Evolutionary conservation across 2,888 invertebrate genomes (phyloP).

Genomic region (Lottia scabra): DNA sequence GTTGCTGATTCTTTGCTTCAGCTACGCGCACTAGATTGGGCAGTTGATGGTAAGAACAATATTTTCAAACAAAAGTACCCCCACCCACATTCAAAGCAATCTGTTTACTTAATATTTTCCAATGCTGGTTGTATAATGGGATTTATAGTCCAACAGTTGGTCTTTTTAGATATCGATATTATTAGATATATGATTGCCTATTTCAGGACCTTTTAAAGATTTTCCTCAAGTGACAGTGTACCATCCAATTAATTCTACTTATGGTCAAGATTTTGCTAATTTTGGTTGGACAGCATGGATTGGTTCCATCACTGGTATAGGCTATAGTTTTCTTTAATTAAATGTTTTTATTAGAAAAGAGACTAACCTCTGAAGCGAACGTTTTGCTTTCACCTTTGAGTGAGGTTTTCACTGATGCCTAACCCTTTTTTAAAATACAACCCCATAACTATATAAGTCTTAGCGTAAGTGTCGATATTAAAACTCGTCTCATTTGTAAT

Average conservation of each 20-base stretch:
- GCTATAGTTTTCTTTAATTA: no score
- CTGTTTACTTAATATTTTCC: no score
- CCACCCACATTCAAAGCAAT: no score
- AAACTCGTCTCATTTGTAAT: not conserved
- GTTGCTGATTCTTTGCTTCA: conserved; percentile 43
- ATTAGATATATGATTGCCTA: not conserved
- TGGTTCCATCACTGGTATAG: conserved; percentile 52
- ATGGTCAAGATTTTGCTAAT: conserved; percentile 50
- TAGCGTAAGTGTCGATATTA: no score
- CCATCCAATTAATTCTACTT: conserved; percentile 33
- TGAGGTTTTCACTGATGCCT: no score
- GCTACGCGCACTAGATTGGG: conserved; percentile 51
- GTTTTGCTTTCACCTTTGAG: no score
- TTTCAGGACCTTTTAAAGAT: conserved; percentile 51
- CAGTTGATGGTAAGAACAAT: conserved; percentile 40
- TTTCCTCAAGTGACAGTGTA: conserved; percentile 54
- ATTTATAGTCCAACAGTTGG: no score
- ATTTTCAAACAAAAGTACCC: no score
- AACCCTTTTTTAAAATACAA: no score
- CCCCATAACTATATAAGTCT: not conserved
- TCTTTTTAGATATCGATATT: not conserved
- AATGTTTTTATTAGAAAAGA: no score
- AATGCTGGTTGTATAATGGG: no score
- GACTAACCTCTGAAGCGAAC: no score
- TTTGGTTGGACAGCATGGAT: conserved; percentile 55